phyloP scores from a whole-genome alignment of 2,888 invertebrate species.

The Nysson spinosus region DNA sequence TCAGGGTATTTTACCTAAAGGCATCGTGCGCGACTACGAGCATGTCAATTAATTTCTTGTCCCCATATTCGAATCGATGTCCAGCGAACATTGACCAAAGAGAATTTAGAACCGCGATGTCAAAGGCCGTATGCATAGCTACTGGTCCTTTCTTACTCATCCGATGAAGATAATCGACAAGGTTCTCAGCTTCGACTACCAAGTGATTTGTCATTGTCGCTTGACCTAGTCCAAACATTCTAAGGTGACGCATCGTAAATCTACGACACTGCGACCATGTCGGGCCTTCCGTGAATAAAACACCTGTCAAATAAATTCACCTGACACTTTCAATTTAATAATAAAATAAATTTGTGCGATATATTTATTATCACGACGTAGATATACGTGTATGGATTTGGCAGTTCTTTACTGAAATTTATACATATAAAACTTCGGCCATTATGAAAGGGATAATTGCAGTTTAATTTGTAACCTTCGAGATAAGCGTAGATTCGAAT shows the following conservation, averaged over 20 bases:
- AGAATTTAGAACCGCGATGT: slow-evolving; percentile 83
- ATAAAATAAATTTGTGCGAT: no score
- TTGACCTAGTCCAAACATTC: slow-evolving; percentile 82
- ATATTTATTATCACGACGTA: no score
- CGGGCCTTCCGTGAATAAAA: slow-evolving; percentile 84
- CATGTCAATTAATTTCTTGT: slow-evolving; percentile 79
- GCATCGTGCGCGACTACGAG: slow-evolving; percentile 81
- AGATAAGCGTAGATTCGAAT: no score
- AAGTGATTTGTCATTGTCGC: slow-evolving; percentile 82
- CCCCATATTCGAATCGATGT: slow-evolving; percentile 81
- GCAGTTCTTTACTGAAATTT: no score
- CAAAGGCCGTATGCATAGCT: slow-evolving; percentile 79
- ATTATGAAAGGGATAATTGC: no score
- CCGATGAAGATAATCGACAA: slow-evolving; percentile 78
- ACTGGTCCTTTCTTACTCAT: slow-evolving; percentile 74
- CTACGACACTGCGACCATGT: slow-evolving; percentile 83
- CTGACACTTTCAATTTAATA: background rate
- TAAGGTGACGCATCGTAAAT: slow-evolving; percentile 83
- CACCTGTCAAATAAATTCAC: slow-evolving; percentile 77
- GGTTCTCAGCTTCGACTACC: slow-evolving; percentile 79
- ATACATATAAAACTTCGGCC: no score
- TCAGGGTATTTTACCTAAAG: slow-evolving; percentile 79
- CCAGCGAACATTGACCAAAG: slow-evolving; percentile 86
- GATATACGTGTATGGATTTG: no score
- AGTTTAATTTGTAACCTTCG: no score